Evolutionary conservation across 2,113 vertebrate species (phyloP), one percentile per base, ranked within the genome.

Genomic region (Pollachius pollachius): DNA sequence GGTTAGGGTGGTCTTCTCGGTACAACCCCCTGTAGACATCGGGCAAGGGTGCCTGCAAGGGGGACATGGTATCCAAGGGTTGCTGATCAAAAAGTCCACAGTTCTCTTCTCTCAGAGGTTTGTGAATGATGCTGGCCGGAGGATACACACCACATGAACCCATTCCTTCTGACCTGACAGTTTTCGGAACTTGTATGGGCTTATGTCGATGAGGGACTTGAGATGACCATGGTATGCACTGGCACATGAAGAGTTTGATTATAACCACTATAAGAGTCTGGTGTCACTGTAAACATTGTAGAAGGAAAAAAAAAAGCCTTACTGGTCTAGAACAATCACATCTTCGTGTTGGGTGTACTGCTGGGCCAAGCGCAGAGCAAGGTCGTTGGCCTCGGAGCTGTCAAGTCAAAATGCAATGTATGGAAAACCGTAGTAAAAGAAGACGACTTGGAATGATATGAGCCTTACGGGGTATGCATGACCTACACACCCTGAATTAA

Each of bases 151-250:
- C 96, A 99, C 96, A 0, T 98, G 97, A 87, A 99, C 96, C 95
- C 95, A 98, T 74, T 99, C 95, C 92, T 97, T 97, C 88, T 98
- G 95, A 83, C 95, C 95, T 52, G 86, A 89, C 85, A 98, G 91
- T 87, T 94, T 93, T 79, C 90, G 91, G 92, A 99, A 99, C 89
- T 99, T 99, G 92, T 99, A 98, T 58, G 97, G 97, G 81, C 97
- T 99, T 88, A 99, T 97, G 91, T 98, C 95, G 58, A 96, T 97
- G 89, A 99, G 91, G 71, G 96, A 96, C 89, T 89, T 95, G 78
- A 98, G 93, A 87, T 98, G 94, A 65, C 97, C 97, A 0, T 99
- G 97, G 86, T 98, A 99, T 59, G 96, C 96, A 79, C 96, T 96
- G 66, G 68, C 69, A 65, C 70, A 79, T 23, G 68, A 27, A 86